Conservation (phyloP, 2,113 vertebrate genomes). For the Xiphias gladius region DNA sequence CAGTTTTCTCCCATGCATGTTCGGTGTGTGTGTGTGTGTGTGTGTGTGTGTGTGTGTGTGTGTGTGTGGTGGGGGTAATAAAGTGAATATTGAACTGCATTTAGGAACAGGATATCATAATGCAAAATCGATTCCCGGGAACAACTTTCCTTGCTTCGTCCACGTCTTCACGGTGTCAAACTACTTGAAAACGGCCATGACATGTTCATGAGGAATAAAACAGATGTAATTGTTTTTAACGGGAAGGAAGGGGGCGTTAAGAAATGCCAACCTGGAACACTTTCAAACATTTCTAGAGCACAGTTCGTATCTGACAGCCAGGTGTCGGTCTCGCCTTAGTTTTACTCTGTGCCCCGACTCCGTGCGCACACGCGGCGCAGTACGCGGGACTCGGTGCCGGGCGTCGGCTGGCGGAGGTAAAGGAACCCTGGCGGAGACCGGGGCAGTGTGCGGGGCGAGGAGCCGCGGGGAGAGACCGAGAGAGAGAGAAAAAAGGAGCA, state of each 20-base stretch:
- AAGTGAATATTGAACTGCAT: no score
- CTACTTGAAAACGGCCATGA: not conserved
- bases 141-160: not conserved
- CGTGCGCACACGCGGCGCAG: not conserved
- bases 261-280: not conserved
- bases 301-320: conserved; percentile 23
- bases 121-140: not conserved
- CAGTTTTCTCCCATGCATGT: no score
- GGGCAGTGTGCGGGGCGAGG: not conserved
- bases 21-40: no score
- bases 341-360: not conserved
- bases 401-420: not conserved
- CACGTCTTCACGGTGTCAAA: no score
- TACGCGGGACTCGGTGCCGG: not conserved
- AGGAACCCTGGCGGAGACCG: conserved; percentile 3
- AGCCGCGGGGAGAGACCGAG: not conserved
- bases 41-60: no score
- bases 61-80: no score
- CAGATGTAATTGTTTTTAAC: no score
- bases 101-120: not conserved
- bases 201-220: not conserved
- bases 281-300: not conserved
- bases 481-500: not conserved
- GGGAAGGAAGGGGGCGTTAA: no score
- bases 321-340: not conserved